Evolutionary conservation across 1,140 invertebrate species (phyloP).

Genomic region (Camponotus floridanus): DNA sequence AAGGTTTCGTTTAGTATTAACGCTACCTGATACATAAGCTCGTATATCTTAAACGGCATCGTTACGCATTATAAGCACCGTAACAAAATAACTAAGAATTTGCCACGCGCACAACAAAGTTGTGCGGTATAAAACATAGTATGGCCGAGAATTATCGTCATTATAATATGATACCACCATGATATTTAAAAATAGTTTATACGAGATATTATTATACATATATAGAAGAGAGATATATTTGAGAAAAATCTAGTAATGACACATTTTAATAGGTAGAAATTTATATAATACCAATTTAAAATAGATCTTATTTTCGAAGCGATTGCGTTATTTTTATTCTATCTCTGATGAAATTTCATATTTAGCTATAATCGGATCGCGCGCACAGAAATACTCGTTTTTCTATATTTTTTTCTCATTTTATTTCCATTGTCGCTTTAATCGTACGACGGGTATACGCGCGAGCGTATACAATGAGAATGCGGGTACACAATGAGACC

Average conservation of each 20-base stretch:
- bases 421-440: slow-evolving; percentile 21
- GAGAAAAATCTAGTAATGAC: neutral
- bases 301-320: slow-evolving; percentile 13
- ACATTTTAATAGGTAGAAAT: neutral
- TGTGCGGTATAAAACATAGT: slow-evolving; percentile 1
- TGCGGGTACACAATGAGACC: slow-evolving; percentile 32
- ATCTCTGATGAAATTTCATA: slow-evolving; percentile 18
- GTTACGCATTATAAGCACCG: slow-evolving; percentile 55
- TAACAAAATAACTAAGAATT: slow-evolving; percentile 54
- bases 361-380: slow-evolving; percentile 14
- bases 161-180: neutral
- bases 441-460: slow-evolving; percentile 45
- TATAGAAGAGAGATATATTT: slow-evolving; percentile 18
- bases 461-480: slow-evolving; percentile 68
- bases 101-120: slow-evolving; percentile 45
- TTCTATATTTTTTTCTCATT: neutral
- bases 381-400: neutral
- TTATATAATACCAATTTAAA: neutral
- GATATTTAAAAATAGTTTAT: slow-evolving; percentile 11
- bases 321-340: slow-evolving; percentile 33
- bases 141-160: neutral
- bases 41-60: slow-evolving; percentile 55
- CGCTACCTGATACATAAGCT: slow-evolving; percentile 50
- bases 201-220: neutral
- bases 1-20: slow-evolving; percentile 55